Base-by-base conservation (phyloP, 2,797 vertebrate species). In the Novumbra hubbsi region DNA sequence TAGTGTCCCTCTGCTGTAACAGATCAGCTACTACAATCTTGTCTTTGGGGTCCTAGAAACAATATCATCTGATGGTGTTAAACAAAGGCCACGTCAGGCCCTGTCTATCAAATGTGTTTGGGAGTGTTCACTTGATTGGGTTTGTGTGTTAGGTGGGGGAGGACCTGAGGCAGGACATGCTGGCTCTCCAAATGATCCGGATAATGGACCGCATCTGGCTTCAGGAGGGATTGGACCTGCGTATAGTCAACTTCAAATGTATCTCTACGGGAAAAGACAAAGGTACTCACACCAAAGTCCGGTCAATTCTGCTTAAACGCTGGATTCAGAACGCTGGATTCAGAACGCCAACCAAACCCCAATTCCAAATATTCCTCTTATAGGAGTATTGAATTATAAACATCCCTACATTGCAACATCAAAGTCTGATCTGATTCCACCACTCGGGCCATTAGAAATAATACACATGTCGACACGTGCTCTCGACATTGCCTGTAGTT, bases 121-220 rank as follows among this genome's bases (percentile, higher is more conserved):
- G 45, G 24, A 73, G 2, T 78, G 9, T 60, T 3, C 73, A 15
- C 69, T 28, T 27, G 12, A 45, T 57, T 19, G 21, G 65, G n/a
- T 9, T 74, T 79, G 24, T 57, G 81, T 85, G 76, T 70, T 82
- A 99, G 98, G 96, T 98, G 69, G 98, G 98, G 75, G 98, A 99
- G 86, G 97, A 99, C 90, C 88, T 99, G 84, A 93, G 98, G 49
- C 98, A 99, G 90, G 98, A 99, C 91, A 99, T 99, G 98, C 82
- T 99, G 86, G 97, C 98, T 57, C 94, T 99, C 50, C 98, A 99
- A 89, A 98, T 99, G 96, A 98, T 99, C 88, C 97, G 96, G 76
- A 96, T 99, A 73, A 99, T 99, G 98, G 98, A 99, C 87, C 96
- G 98, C 75, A 96, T 99, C 83, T 99, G 98, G 97, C 92, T 98